phyloP scores from a whole-genome alignment of 2,888 invertebrate species.

The Mimas tiliae region DNA sequence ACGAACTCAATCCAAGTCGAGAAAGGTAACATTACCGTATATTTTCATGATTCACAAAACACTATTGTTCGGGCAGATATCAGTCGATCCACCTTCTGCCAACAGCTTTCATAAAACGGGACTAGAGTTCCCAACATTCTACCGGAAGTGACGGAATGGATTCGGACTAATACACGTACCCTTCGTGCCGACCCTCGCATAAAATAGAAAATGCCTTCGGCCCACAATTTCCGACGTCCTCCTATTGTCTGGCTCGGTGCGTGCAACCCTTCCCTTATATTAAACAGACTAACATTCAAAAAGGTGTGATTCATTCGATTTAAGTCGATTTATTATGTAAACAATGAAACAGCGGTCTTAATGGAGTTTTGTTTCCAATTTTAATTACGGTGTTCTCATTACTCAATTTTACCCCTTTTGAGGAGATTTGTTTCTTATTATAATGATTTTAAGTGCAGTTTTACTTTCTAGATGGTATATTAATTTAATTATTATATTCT shows the following conservation, averaged over 20 bases:
- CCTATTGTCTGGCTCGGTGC: conserved; percentile 74
- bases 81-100: conserved; percentile 50
- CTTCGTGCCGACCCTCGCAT: conserved; percentile 66
- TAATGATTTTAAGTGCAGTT: neutral
- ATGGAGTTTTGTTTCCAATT: conserved; percentile 9
- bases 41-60: conserved; percentile 33
- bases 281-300: conserved; percentile 46
- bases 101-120: conserved; percentile 66
- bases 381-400: conserved; percentile 8
- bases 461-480: neutral
- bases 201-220: conserved; percentile 75
- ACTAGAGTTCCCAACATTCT: conserved; percentile 73
- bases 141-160: conserved; percentile 74
- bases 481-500: no score
- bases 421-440: neutral
- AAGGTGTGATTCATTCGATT: conserved; percentile 56
- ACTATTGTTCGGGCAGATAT: conserved; percentile 47
- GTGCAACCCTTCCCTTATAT: conserved; percentile 68
- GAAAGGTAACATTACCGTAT: conserved; percentile 30
- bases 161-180: conserved; percentile 73
- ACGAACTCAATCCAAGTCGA: conserved; percentile 6
- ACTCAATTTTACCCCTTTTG: neutral
- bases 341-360: conserved; percentile 12
- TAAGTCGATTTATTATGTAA: conserved; percentile 17
- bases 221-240: conserved; percentile 69